Base-by-base conservation (phyloP, 2,113 vertebrate genomes). In the Phasianus colchicus region DNA sequence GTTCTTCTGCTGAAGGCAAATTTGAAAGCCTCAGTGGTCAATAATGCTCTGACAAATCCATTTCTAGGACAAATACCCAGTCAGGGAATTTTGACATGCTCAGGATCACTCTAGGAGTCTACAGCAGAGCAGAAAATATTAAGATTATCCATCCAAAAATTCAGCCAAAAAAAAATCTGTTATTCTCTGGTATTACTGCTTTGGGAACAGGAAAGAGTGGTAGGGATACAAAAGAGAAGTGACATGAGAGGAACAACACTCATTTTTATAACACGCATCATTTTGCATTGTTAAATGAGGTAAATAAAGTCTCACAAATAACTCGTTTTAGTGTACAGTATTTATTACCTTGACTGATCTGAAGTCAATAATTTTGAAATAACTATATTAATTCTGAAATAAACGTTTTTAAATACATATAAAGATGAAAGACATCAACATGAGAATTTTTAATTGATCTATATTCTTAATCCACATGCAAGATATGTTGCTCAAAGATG, bases 271-370 rank as follows among this genome's bases (percentile, higher is more conserved):
- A 30, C 47, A 86, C 77, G 70, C 25, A 43, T 54, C 34, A 81
- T 89, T 47, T 38, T 18, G 7, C 19, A 22, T n/a, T 66, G 32
- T 15, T 69, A 30, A 92, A 85, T 55, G 76, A 55, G 52, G 42
- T 84, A 96, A 97, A 97, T 48, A 36, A 50, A 97, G 48, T 86
- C 76, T 94, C 86, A 92, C 38, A 91, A 93, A 74, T 24, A 61
- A 81, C 84, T 60, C 30, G 30, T 74, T 76, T 94, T 92, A 93
- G 70, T 95, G 83, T 93, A 89, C 60, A 95, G 34, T 86, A 92
- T 98, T 98, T 98, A 98, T 98, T 98, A 96, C 43, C 71, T 88
- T 89, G 92, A 76, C 95, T 95, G 91, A 97, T 92, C 94, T 95
- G 90, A 94, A 90, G 94, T 95, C 86, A 95, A 52, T 83, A 6